Evolutionary conservation across 2,888 invertebrate species (phyloP), one percentile per base, ranked within the genome.

Genomic region (Acronicta leporina): DNA sequence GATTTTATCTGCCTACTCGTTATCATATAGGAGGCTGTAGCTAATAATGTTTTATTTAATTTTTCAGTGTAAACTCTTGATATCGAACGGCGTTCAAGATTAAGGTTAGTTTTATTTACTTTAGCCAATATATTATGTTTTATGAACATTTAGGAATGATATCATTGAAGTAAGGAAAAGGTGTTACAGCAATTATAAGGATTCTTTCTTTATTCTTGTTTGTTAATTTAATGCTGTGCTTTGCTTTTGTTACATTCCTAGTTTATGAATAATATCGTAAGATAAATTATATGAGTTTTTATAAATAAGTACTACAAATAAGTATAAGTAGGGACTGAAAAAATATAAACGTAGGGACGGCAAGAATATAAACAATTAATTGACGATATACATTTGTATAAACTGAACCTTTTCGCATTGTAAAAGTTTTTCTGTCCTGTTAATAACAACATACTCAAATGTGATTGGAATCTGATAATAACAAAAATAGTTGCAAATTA

Each of bases 11-110:
- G n/a, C 8, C 10, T 30, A 30, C 30, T 30, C 10, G 30, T 20
- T 20, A 20, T 20, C 10, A 33, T 0, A 2, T 33, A 33, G 4
- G 3, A 11, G 11, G 33, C 33, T 11, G 3, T n/a, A 38, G 0
- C 6, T 43, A 43, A 42, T 33, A 9, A 44, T 5, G 14, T 43
- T 43, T 60, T 65, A 53, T 49, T 56, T 43, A 62, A 43, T 71
- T 71, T 87, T 87, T 68, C 88, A 89, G 89, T 87, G 89, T 66
- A 83, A 84, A 73, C 85, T 89, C 14, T 77, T 89, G 51, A 82
- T 84, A 58, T 69, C 74, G 41, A 79, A 80, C 33, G 73, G 75
- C 62, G 68, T 63, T 61, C 75, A 81, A 78, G 82, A 83, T 42
- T 80, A 64, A 50, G 11, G 33, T 33, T 68, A 56, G 41, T 54